Evolutionary conservation across 2,888 invertebrate species (phyloP).

Genomic region (Protophormia terraenovae): DNA sequence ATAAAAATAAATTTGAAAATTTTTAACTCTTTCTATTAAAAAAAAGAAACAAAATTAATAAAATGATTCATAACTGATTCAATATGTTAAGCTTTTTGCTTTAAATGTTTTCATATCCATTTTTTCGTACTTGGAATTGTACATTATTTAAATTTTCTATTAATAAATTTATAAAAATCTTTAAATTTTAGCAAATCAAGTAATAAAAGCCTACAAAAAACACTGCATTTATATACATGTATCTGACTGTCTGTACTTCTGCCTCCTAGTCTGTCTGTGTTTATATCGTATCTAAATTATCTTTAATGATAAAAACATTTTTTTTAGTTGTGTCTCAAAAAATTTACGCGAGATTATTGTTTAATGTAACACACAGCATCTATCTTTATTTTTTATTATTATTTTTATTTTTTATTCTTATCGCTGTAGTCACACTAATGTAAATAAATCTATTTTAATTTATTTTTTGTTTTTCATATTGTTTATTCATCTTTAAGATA

Average conservation of each 20-base stretch:
- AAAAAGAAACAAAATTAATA: neutral
- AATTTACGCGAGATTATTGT: conserved; percentile 14
- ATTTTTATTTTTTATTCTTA: conserved; percentile 12
- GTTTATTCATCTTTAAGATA: conserved; percentile 45
- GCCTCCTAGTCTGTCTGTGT: neutral
- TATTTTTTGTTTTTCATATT: conserved; percentile 27
- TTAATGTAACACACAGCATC: conserved; percentile 43
- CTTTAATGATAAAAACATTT: neutral
- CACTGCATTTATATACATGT: conserved; percentile 1
- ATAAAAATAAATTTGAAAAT: neutral
- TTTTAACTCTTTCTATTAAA: conserved; percentile 21
- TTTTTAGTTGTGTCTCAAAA: neutral
- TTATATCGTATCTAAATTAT: neutral
- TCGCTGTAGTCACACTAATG: conserved; percentile 45
- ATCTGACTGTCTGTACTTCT: neutral
- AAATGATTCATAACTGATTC: neutral
- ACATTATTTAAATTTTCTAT: neutral
- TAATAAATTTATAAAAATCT: neutral
- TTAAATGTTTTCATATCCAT: conserved; percentile 21
- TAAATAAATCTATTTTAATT: conserved; percentile 50
- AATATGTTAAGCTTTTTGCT: conserved; percentile 19
- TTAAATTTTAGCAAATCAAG: neutral
- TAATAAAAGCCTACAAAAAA: conserved; percentile 18
- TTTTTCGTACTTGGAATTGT: neutral
- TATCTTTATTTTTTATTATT: neutral